Conservation (phyloP, 92 coral and sea anemone species). For the Hydrozoanthus gracilis region DNA sequence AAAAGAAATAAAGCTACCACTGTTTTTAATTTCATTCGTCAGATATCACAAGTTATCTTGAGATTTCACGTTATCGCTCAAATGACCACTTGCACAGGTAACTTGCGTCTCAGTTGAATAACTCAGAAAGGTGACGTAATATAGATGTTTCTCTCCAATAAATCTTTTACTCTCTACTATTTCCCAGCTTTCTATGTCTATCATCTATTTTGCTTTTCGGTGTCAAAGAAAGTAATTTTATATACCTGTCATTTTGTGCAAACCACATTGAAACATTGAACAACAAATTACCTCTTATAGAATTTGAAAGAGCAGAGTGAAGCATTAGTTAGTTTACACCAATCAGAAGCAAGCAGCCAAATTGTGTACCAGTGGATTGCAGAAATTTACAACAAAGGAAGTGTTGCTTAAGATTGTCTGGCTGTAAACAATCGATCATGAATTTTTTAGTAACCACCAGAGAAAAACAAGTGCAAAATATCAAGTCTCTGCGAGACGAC, state of each 20-base stretch:
- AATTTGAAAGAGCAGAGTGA: neutral
- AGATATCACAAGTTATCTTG: neutral
- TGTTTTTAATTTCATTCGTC: neutral
- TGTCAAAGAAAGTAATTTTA: neutral
- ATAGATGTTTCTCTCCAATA: conserved; percentile 19
- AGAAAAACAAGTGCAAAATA: conserved; percentile 37
- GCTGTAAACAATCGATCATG: conserved; percentile 25
- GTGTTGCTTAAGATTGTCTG: conserved; percentile 9
- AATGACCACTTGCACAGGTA: conserved; percentile 24
- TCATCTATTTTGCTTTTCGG: neutral
- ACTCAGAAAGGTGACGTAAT: conserved; percentile 33
- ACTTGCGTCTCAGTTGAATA: conserved; percentile 12
- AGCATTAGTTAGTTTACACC: conserved; percentile 10
- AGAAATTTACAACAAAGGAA: conserved; percentile 14
- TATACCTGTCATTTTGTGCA: neutral
- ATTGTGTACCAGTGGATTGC: conserved; percentile 17
- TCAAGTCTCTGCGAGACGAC: conserved; percentile 11
- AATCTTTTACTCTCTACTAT: conserved; percentile 1
- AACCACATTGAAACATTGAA: neutral
- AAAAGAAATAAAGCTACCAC: neutral
- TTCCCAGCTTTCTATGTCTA: neutral
- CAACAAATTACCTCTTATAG: neutral
- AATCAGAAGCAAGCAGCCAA: conserved; percentile 15
- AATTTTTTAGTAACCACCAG: conserved; percentile 46
- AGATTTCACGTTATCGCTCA: neutral